These are phyloP conservation scores for Cyprinodon tularosa DNA, from an alignment of 2,113 vertebrate genomes.

Conservation along the genomic window DNA sequence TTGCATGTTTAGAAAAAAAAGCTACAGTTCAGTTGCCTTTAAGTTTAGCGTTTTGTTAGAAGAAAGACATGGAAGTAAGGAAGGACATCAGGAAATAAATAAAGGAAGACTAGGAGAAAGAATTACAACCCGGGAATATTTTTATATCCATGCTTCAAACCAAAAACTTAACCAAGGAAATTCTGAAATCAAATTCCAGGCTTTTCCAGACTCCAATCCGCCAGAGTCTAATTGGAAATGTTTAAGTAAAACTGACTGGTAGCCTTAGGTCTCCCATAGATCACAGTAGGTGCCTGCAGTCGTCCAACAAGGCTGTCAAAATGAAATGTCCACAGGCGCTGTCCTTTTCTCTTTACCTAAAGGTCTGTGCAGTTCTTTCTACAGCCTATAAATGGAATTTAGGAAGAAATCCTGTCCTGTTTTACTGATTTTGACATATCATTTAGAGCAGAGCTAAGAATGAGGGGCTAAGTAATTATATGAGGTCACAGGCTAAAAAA, in stretches of 20 bases:
- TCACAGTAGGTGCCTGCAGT: not conserved
- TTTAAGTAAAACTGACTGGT: conserved; percentile 1
- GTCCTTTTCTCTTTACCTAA: not conserved
- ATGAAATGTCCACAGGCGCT: not conserved
- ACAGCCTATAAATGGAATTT: not conserved
- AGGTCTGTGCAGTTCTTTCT: not conserved
- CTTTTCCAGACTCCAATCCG: not conserved
- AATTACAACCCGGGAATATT: no score
- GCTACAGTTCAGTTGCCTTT: no score
- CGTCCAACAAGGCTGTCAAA: not conserved
- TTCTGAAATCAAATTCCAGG: not conserved
- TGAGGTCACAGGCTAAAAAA: no score
- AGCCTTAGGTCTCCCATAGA: not conserved
- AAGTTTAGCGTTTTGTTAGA: no score
- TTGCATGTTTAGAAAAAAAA: no score
- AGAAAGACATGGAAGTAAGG: no score
- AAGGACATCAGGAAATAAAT: no score
- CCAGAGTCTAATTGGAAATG: conserved; percentile 10
- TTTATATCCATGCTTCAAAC: no score
- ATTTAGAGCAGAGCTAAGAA: not conserved
- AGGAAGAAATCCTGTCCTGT: not conserved
- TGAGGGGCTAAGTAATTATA: no score
- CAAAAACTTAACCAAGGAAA: not conserved
- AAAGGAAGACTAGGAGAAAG: no score
- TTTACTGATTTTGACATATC: not conserved